Evolutionary conservation across 1,140 invertebrate genomes (phyloP), one percentile per base, ranked within the genome.

Genomic region (Heterodera schachtii): DNA sequence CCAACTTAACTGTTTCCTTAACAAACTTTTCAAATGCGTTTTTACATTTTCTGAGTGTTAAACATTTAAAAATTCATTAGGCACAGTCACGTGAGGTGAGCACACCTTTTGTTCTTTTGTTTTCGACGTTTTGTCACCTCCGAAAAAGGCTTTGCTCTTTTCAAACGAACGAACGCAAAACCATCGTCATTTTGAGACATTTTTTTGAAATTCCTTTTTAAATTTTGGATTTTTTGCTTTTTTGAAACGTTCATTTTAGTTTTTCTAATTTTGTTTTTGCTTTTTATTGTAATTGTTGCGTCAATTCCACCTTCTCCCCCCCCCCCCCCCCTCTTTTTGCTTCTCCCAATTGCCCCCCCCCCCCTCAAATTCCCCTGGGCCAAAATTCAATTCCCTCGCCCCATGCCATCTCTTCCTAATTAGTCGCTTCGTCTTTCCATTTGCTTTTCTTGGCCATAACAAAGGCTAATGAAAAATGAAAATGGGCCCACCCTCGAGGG

Each of bases 91-190:
- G 19, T 19, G 70, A 16, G 4, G 21, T 73, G 21, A 73, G 21
- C 3, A 73, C 13, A 21, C 43, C 16, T 73, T 73, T 52, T 52
- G 43, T 31, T 31, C 31, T 31, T 31, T 31, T 73, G 44, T n/a
- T 19, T 73, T 73, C 7, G 31, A 73, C 19, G 16, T 73, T 73
- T 73, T 73, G 44, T 3, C 19, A 73, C n/a, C 44, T 73, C n/a
- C 19, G 49, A 0, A 5, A 4, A 19, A 73, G 44, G 49, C 49
- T 76, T 76, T 60, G 64, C 19, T 76, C 9, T 31, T 31, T 31
- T 31, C 31, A 31, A 31, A 31, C 31, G 31, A 31, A 31, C 31
- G 31, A 31, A 31, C 31, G 31, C 31, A 31, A 31, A 31, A 31
- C 31, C 31, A 31, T 31, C 31, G 31, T 31, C 31, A 31, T 31